Base-by-base conservation (phyloP, 1,140 invertebrate species). In the Mamestra configurata region DNA sequence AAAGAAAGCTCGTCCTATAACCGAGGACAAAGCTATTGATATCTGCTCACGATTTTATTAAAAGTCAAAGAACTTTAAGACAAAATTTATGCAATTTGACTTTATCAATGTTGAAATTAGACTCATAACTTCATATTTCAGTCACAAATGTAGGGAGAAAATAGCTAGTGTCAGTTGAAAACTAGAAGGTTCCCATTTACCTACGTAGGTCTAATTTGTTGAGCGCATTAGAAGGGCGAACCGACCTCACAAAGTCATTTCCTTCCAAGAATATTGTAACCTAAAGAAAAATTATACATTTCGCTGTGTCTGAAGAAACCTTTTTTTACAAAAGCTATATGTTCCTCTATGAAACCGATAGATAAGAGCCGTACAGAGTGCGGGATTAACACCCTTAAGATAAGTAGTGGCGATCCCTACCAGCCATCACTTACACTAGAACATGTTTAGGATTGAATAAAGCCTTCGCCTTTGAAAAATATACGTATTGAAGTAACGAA, bases 321-420 rank as follows among this genome's bases (percentile, higher is more conserved):
- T 70, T 64, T 68, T 53, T 68, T 80, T 24, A 37, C 15, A 75
- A 70, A 75, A 18, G 40, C 57, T 64, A 51, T 37, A 24, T 10
- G 22, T 68, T 49, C 24, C 57, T 37, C 31, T 46, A 82, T 68
- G 73, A 83, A 80, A 77, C 82, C 70, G 57, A 79, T 57, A 79
- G 71, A 79, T 79, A 82, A 79, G 72, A 76, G 66, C 15, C 81
- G 72, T 27, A 79, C 66, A 71, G 72, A 77, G 49, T 80, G 79
- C 53, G 51, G 71, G 72, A 82, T 82, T 82, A 82, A 82, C 72
- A 82, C 71, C 66, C 77, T 81, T 77, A 77, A 82, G 77, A 79
- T 82, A 82, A 82, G 55, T 64, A 73, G 27, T 79, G 40, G 57
- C 55, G 57, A 68, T 77, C 72, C 70, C 72, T 76, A 75, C 70